phyloP scores from a whole-genome alignment of 1,140 invertebrate species.

The Triops cancriformis region DNA sequence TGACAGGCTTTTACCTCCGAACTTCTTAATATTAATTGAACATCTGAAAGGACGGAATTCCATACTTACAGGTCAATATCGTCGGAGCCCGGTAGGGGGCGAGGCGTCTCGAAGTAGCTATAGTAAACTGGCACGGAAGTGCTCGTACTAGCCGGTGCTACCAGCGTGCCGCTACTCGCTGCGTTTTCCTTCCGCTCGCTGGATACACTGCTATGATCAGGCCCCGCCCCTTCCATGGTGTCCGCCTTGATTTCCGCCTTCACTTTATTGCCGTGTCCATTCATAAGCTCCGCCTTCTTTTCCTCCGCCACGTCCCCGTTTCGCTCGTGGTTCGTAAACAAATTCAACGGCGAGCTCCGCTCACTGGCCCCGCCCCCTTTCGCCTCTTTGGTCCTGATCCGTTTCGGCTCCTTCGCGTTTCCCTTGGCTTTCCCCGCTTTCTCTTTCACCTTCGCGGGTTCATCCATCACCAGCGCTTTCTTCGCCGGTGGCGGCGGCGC shows the following conservation, averaged over 20 bases:
- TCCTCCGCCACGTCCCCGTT: constrained; percentile 16
- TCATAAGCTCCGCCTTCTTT: constrained; percentile 15
- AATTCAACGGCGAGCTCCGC: neutral
- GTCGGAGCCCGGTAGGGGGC: constrained; percentile 32
- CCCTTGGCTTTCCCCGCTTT: neutral
- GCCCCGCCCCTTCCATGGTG: constrained; percentile 5
- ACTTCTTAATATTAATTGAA: too few species aligned
- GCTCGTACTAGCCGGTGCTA: constrained; percentile 18
- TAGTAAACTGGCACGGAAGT: constrained; percentile 32
- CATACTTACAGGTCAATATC: constrained; percentile 40
- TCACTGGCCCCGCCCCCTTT: neutral
- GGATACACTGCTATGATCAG: neutral
- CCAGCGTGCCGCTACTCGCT: neutral
- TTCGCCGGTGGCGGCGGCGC: neutral
- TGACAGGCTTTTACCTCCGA: too few species aligned
- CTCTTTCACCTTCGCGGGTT: neutral
- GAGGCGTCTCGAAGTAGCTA: constrained; percentile 38
- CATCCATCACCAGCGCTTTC: neutral
- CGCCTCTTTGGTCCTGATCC: neutral
- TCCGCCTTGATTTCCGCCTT: constrained; percentile 2
- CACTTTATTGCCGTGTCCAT: neutral
- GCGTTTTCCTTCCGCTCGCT: neutral
- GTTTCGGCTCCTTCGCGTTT: neutral
- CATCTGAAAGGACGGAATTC: too few species aligned
- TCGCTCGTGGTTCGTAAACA: neutral